Base-by-base conservation (phyloP, 2,888 invertebrate genomes). In the Euzetes globulus region DNA sequence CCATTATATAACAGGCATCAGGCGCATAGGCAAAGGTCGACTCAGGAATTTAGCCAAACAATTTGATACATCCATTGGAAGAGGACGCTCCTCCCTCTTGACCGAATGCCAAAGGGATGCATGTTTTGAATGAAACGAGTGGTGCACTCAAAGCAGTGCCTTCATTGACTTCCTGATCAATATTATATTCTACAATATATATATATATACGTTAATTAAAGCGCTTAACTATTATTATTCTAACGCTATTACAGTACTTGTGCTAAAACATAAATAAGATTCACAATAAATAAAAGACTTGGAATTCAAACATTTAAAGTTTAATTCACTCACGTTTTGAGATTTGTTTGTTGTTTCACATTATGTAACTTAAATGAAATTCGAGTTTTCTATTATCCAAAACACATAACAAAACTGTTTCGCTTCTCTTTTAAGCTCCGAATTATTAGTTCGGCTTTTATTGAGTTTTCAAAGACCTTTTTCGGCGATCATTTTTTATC, bases 161-260 rank as follows among this genome's bases (percentile, higher is more conserved):
- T 25, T 19, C 70, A 6, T 45, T 45, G 70, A 70, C 70, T 70
- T 70, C 70, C 70, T 70, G 70, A 25, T 70, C 70, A 70, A 70
- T 45, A 70, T 70, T 70, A 65, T 37, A 37, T n/a, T 60, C 9
- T 60, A 60, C 33, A 60, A 55, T 55, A 55, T 22, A 4, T 6
- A n/a, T 47, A 15, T 47, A n/a, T n/a, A 41, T 41, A 41, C 41
- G 41, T 41, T 41, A 41, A 41, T 41, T 41, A 41, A 41, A 41
- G 19, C n/a, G 22, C 22, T 52, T 52, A 19, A 52, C 22, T 19
- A 7, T 52, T 52, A 52, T 52, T 52, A 19, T 52, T 19, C 22
- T 19, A 19, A 52, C 22, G 22, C 52, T 52, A 52, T 52, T 52
- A 52, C 19, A n/a, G 63, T 37, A 19, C 33, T 29, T 27, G 29